Evolutionary conservation across 2,888 invertebrate species (phyloP), one percentile per base, ranked within the genome.

Genomic region (Drosophila emarginata): DNA sequence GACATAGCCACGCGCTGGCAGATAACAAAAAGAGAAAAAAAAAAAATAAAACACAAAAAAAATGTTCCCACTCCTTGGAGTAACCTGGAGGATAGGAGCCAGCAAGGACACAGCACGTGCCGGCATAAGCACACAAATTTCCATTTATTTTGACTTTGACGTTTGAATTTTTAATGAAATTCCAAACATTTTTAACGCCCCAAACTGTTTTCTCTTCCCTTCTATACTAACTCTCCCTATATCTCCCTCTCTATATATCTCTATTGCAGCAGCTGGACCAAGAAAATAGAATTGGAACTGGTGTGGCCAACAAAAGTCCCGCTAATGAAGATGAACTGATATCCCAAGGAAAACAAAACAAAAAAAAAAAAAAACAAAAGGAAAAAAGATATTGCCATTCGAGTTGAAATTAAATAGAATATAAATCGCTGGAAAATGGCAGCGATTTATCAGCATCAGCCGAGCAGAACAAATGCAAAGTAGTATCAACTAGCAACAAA

Each of bases 161-260:
- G 83, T 88, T 84, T 86, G 87, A 77, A 84, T 88, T 87, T 84
- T 86, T 84, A 84, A 84, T 84, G 88, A 88, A 84, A 84, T 84
- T 84, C 88, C 88, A 78, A 84, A 84, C 74, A 86, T 88, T 88
- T 75, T 87, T 82, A 79, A 72, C 80, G 88, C 74, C 70, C 74
- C 73, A 72, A 77, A 81, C 72, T 65, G 70, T 64, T 71, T 74
- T 74, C 68, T 62, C 53, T 69, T 18, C 57, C 39, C 50, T 32
- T 40, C 36, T 61, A 28, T 36, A 61, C 50, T 54, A 69, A 54
- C 57, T 64, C 51, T 54, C 37, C n/a, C 45, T 21, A 9, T 45
- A 1, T 45, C 12, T 45, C 14, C 2, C 12, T 45, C 18, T 45
- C 18, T 7, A 9, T 45, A 15, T 40, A 18, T 45, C 18, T 45